phyloP scores from a whole-genome alignment of 1,140 invertebrate genomes.

The Pachyrhynchus sulphureomaculatus region DNA sequence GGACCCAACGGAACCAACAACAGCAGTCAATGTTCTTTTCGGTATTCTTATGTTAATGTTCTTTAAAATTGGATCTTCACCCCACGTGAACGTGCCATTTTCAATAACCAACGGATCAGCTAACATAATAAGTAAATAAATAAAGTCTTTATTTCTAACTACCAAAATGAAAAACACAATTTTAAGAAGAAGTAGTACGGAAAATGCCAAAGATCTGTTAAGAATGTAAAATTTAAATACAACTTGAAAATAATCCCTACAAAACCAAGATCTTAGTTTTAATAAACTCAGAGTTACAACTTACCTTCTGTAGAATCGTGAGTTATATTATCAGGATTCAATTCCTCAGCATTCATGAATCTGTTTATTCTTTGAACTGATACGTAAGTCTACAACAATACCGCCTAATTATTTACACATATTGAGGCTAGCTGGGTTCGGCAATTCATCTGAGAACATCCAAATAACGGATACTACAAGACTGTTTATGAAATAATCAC shows the following conservation, averaged over 20 bases:
- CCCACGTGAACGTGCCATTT: conserved; percentile 74
- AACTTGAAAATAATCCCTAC: too few species aligned
- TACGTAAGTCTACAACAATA: conserved; percentile 59
- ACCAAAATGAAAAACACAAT: too few species aligned
- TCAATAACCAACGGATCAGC: conserved; percentile 40
- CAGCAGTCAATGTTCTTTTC: conserved; percentile 71
- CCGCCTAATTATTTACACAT: too few species aligned
- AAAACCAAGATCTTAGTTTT: too few species aligned
- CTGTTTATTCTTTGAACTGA: conserved; percentile 84
- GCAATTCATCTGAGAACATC: too few species aligned
- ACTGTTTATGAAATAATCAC: too few species aligned
- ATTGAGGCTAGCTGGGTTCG: too few species aligned
- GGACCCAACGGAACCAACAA: conserved; percentile 85
- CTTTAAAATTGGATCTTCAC: conserved; percentile 63
- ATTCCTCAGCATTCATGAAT: conserved; percentile 86
- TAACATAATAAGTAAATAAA: conserved; percentile 23
- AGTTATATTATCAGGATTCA: conserved; percentile 73
- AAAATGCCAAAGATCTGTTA: background rate
- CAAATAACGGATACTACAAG: too few species aligned
- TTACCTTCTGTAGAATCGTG: conserved; percentile 75
- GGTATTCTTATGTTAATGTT: conserved; percentile 74
- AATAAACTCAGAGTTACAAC: conserved; percentile 14
- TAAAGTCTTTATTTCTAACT: too few species aligned
- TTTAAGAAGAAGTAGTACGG: background rate
- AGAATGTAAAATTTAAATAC: too few species aligned